Conservation (phyloP, 2,888 invertebrate species). For the Frankliniella intonsa region DNA sequence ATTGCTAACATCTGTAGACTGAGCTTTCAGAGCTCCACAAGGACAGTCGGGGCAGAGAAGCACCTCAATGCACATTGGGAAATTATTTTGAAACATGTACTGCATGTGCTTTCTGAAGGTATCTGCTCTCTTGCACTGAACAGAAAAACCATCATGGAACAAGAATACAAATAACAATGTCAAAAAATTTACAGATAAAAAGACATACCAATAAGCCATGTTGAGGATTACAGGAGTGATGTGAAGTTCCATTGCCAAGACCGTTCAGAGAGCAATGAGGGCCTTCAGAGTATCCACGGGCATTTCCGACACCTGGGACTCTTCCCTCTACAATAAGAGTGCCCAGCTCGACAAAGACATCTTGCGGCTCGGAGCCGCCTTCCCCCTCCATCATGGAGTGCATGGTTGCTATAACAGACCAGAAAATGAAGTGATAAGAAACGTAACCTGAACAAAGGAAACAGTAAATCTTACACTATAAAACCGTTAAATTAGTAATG, state of each 20-base stretch:
- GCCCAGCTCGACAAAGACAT: constrained; percentile 38
- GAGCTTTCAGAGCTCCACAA: constrained; percentile 48
- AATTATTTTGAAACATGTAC: constrained; percentile 63
- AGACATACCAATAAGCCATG: background rate
- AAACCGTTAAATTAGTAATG: too few species aligned
- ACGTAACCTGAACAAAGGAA: too few species aligned
- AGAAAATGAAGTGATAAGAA: background rate
- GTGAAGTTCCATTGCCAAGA: constrained; percentile 45
- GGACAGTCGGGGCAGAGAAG: constrained; percentile 68
- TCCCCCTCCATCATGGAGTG: constrained; percentile 25
- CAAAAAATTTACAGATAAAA: background rate
- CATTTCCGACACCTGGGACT: constrained; percentile 36
- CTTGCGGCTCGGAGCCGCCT: constrained; percentile 30
- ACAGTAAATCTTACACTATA: too few species aligned
- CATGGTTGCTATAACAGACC: background rate
- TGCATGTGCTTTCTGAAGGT: constrained; percentile 54
- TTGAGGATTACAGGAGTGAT: background rate
- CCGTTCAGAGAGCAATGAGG: constrained; percentile 56
- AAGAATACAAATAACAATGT: background rate
- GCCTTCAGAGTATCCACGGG: constrained; percentile 56
- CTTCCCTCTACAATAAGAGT: constrained; percentile 40
- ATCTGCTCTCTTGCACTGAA: constrained; percentile 54
- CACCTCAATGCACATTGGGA: constrained; percentile 76
- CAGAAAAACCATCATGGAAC: constrained; percentile 37
- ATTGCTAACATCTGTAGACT: constrained; percentile 44